Evolutionary conservation across 2,797 vertebrate genomes (phyloP).

Genomic region (Oryzias dopingdopingensis): DNA sequence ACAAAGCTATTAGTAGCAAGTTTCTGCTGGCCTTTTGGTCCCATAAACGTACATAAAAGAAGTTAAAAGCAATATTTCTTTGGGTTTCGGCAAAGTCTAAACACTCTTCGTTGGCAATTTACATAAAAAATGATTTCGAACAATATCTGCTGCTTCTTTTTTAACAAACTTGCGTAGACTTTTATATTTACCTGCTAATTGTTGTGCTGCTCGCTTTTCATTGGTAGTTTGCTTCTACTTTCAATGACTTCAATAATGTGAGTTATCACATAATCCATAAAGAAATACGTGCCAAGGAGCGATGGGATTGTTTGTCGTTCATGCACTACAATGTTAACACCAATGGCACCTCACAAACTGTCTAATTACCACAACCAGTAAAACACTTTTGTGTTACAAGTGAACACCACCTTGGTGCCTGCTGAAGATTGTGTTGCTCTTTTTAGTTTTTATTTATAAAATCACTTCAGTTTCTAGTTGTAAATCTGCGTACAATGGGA

Average conservation of each 20-base stretch:
- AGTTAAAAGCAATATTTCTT: too few relatives aligned
- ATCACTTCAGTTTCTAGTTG: background rate
- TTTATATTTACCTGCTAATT: constrained; percentile 9
- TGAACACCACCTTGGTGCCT: constrained; percentile 33
- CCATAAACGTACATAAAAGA: too few relatives aligned
- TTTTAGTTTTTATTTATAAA: background rate
- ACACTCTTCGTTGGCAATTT: too few relatives aligned
- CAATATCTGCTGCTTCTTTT: constrained; percentile 9
- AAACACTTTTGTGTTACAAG: constrained; percentile 8
- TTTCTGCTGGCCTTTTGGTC: background rate
- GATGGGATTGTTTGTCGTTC: constrained; percentile 17
- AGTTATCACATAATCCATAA: background rate
- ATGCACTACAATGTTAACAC: constrained; percentile 2
- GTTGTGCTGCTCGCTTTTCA: constrained; percentile 17
- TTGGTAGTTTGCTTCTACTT: constrained; percentile 3
- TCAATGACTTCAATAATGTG: background rate
- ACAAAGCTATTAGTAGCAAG: constrained; percentile 24
- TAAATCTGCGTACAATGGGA: background rate
- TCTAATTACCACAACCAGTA: background rate
- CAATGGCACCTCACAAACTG: constrained; percentile 5
- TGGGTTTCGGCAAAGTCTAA: too few relatives aligned
- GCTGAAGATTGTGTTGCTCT: background rate
- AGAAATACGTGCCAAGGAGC: constrained; percentile 27
- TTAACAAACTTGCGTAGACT: constrained; percentile 22
- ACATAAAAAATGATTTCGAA: too few relatives aligned